These are phyloP conservation scores for Zophobas morio DNA, from an alignment of 1,140 invertebrate species.

Conservation along the genomic window DNA sequence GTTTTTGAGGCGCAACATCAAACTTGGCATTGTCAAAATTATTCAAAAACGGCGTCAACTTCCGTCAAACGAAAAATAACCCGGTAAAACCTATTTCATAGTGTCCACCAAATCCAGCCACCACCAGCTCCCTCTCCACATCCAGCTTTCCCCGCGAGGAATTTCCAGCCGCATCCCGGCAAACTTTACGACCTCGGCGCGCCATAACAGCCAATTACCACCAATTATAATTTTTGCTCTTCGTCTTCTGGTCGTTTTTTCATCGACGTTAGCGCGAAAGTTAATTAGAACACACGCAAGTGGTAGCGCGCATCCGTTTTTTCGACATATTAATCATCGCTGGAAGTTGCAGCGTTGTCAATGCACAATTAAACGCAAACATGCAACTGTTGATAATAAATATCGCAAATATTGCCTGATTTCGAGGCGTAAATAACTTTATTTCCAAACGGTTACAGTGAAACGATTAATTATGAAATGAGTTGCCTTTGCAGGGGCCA, in stretches of 20 bases:
- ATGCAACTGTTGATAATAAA: constrained; percentile 34
- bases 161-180: too few species aligned
- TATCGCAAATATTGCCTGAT: constrained; percentile 38
- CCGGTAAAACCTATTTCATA: too few species aligned
- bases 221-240: constrained; percentile 20
- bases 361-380: constrained; percentile 35
- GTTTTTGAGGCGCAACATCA: too few species aligned
- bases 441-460: constrained; percentile 32
- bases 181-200: too few species aligned
- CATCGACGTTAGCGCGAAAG: constrained; percentile 10
- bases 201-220: neutral
- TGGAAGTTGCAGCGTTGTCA: constrained; percentile 33
- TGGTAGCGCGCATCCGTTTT: constrained; percentile 36
- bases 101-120: too few species aligned
- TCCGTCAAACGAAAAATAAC: too few species aligned
- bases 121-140: too few species aligned
- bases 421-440: constrained; percentile 41
- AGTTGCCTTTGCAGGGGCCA: constrained; percentile 33
- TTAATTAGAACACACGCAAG: constrained; percentile 38
- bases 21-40: too few species aligned
- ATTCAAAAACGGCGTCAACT: too few species aligned
- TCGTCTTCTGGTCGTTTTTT: neutral
- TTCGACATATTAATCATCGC: constrained; percentile 30
- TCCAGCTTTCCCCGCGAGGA: too few species aligned
- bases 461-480: constrained; percentile 27